Conservation (phyloP, 2,797 vertebrate genomes). For the Lagodon rhomboides region DNA sequence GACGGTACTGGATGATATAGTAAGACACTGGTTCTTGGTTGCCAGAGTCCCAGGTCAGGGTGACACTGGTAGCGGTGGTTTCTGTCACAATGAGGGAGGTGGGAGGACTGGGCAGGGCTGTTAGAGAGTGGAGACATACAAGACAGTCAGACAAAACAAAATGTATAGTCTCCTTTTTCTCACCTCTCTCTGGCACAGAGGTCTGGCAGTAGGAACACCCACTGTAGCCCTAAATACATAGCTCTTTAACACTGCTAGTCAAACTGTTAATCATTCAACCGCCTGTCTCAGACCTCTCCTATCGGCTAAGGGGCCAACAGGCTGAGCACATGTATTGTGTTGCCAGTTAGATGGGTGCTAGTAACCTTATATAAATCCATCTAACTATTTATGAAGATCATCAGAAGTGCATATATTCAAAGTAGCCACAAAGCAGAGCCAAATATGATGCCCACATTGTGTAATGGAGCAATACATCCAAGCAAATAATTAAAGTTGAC, state of each 20-base stretch:
- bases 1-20: conserved; percentile 95
- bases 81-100: conserved; percentile 93
- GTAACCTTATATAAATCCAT: background rate
- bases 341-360: conserved; percentile 5
- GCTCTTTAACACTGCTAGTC: background rate
- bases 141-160: conserved; percentile 4
- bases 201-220: conserved; percentile 1
- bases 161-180: background rate
- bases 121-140: conserved; percentile 23
- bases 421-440: too few species aligned
- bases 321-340: conserved; percentile 2
- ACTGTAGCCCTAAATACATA: background rate
- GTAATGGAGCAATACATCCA: too few species aligned
- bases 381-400: too few species aligned
- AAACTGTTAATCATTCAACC: conserved; percentile 29
- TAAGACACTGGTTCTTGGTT: conserved; percentile 94
- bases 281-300: conserved; percentile 1
- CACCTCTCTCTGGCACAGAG: conserved; percentile 1
- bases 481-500: too few species aligned
- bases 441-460: too few species aligned
- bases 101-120: conserved; percentile 95
- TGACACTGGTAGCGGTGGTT: conserved; percentile 97
- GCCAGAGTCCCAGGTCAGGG: conserved; percentile 97
- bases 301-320: conserved; percentile 12
- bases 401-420: too few species aligned